Evolutionary conservation across 2,797 vertebrate genomes (phyloP), one percentile per base, ranked within the genome.

Genomic region (Crenuchus spilurus): DNA sequence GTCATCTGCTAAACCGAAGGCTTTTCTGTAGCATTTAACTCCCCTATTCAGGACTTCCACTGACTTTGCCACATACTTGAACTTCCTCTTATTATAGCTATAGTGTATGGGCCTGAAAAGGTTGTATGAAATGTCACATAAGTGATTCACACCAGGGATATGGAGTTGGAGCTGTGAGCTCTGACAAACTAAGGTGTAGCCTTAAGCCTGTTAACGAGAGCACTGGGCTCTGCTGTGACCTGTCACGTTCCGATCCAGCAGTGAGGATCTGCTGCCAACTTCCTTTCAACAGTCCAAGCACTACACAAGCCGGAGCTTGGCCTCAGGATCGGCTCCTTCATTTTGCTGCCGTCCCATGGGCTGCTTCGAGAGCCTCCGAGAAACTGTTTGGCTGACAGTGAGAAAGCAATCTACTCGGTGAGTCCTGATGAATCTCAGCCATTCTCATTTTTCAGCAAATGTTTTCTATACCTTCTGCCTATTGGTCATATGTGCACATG

Each of bases 171-270:
- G 61, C 64, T 57, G 31, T 67, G 28, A 79, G 71, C 39, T 72
- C 39, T 49, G 60, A 78, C 72, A 66, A 65, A 67, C 49, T 44
- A 75, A 76, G 78, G 80, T 65, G 74, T 82, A 68, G 72, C 51
- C 55, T 42, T 52, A 22, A 48, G 60, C 28, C 58, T 72, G 55
- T 77, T 85, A 82, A 83, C 49, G 48, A 79, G 74, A 51, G 61
- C 51, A 68, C 31, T 63, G 60, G 57, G 65, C 63, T 48, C 54
- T 75, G 10, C 66, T 77, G 64, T 63, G 70, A 80, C 63, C 75
- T 64, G 68, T 72, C 75, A 74, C 44, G 30, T 58, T 72, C 48
- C 51, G 57, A 80, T 82, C 77, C 70, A 74, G 58, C 42, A 62
- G 63, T 1, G 2, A n/a, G 6, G 48, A 70, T 46, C 33, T 8